Conservation (phyloP, 2,113 vertebrate species). For the Sander vitreus region DNA sequence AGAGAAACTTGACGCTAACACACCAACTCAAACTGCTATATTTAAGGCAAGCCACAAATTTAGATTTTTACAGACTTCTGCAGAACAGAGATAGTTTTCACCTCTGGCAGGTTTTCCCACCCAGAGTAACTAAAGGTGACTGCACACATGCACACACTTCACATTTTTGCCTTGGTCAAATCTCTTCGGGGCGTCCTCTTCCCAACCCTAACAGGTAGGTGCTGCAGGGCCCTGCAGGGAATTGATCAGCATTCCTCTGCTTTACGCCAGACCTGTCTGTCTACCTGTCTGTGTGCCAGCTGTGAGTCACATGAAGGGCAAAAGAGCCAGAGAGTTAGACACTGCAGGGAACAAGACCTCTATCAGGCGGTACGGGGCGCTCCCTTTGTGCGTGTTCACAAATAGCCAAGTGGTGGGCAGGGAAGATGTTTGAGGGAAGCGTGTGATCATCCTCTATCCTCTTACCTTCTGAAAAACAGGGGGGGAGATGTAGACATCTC, state of each 20-base stretch:
- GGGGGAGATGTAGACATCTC: not conserved
- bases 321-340: conserved; percentile 49
- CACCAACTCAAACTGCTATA: conserved; percentile 17
- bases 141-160: conserved; percentile 8
- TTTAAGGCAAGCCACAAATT: conserved; percentile 40
- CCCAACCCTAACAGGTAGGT: conserved; percentile 26
- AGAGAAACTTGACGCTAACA: conserved; percentile 37
- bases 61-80: conserved; percentile 44
- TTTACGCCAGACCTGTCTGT: conserved; percentile 55
- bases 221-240: conserved; percentile 49
- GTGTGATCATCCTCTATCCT: conserved; percentile 11
- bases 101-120: not conserved
- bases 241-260: conserved; percentile 62
- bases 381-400: conserved; percentile 6
- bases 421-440: conserved; percentile 2
- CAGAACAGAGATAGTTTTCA: conserved; percentile 29
- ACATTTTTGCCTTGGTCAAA: conserved; percentile 29
- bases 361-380: not conserved
- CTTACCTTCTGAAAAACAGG: conserved; percentile 1
- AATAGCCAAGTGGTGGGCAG: not conserved
- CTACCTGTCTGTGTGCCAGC: conserved; percentile 45
- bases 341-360: conserved; percentile 48
- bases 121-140: conserved; percentile 23
- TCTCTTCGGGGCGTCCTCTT: conserved; percentile 45
- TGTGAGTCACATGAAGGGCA: conserved; percentile 60